These are phyloP conservation scores for Cydia strobilella DNA, from an alignment of 1,140 invertebrate species.

Conservation along the genomic window DNA sequence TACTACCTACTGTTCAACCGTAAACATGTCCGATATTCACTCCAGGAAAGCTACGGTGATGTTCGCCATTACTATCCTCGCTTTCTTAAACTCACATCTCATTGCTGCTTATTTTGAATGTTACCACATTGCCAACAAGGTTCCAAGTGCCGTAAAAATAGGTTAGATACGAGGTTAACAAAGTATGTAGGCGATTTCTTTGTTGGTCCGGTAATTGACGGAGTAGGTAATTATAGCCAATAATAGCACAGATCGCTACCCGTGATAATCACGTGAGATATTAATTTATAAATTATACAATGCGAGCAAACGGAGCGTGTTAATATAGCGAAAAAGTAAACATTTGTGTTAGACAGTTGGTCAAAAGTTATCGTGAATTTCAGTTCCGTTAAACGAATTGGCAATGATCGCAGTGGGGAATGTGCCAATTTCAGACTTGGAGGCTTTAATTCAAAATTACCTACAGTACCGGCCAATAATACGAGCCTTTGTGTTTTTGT, in stretches of 20 bases:
- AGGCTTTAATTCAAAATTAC: not conserved
- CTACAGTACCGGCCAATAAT: too few relatives aligned
- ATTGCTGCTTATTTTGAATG: not conserved
- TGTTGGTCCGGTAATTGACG: conserved; percentile 9
- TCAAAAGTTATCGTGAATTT: not conserved
- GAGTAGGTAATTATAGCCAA: conserved; percentile 22
- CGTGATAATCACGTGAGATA: conserved; percentile 27
- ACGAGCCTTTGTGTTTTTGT: too few relatives aligned
- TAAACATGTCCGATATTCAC: not conserved
- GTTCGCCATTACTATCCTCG: not conserved
- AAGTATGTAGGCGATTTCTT: conserved; percentile 12
- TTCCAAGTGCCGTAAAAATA: conserved; percentile 1
- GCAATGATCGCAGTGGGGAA: not conserved
- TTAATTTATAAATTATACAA: conserved; percentile 13
- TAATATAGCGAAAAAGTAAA: conserved; percentile 7
- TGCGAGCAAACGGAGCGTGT: not conserved
- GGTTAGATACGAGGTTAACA: conserved; percentile 1
- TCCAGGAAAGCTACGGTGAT: not conserved
- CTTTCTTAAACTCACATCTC: not conserved
- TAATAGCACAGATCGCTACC: conserved; percentile 29
- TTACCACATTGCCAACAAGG: not conserved
- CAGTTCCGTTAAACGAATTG: not conserved
- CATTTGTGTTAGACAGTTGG: not conserved
- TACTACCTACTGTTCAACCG: not conserved
- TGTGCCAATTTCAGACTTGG: not conserved